phyloP scores from a whole-genome alignment of 1,140 invertebrate species.

The Dendrolimus kikuchii region DNA sequence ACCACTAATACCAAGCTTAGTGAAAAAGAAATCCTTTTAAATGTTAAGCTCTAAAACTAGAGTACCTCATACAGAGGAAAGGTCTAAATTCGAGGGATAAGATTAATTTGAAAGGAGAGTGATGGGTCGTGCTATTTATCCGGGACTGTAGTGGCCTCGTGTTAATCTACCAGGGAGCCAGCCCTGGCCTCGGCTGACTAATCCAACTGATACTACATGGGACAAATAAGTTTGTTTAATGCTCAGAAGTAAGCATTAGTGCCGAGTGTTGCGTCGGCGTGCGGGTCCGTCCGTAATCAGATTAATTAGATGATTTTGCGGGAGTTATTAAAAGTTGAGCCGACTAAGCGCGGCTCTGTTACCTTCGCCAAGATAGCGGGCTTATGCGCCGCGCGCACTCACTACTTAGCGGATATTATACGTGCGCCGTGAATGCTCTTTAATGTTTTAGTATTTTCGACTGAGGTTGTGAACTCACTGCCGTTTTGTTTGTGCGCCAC shows the following conservation, averaged over 20 bases:
- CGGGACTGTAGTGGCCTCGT: slow-evolving; percentile 10
- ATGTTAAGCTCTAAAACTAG: background rate
- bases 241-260: slow-evolving; percentile 57
- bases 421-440: slow-evolving; percentile 59
- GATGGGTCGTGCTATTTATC: slow-evolving; percentile 14
- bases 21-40: background rate
- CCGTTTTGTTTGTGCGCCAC: slow-evolving; percentile 68
- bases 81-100: background rate
- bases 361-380: slow-evolving; percentile 59
- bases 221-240: slow-evolving; percentile 61
- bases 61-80: no score
- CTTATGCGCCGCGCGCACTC: slow-evolving; percentile 51
- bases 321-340: slow-evolving; percentile 70
- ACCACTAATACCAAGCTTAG: no score
- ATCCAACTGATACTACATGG: slow-evolving; percentile 48
- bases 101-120: slow-evolving; percentile 14
- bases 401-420: slow-evolving; percentile 65
- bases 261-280: slow-evolving; percentile 46
- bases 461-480: slow-evolving; percentile 66
- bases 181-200: slow-evolving; percentile 26
- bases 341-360: slow-evolving; percentile 52
- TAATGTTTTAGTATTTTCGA: slow-evolving; percentile 71
- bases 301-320: slow-evolving; percentile 70
- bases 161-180: slow-evolving; percentile 16
- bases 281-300: slow-evolving; percentile 57